Percentiles rank a stretch among this genome's conserved stretches.
Evolutionary conservation across 2,888 invertebrate species (phyloP).

Genomic region (Hirudinaria manillensis): DNA sequence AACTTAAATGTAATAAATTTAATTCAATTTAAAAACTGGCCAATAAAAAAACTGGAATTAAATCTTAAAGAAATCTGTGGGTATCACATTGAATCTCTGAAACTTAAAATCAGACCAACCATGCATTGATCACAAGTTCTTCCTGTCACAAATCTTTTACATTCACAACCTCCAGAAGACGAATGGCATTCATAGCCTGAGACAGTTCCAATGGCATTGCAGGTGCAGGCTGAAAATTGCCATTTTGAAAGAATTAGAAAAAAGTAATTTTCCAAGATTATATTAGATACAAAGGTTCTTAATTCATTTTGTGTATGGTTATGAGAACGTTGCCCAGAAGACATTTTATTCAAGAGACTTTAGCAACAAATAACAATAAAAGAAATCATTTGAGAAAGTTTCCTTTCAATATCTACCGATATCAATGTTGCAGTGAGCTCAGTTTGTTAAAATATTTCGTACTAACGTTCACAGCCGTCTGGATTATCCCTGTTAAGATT

Average conservation of each 20-base stretch:
- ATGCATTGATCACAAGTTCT: slow-evolving; percentile 90
- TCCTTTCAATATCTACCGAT: no score
- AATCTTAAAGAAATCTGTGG: no score
- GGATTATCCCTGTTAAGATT: slow-evolving; percentile 61
- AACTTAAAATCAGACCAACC: slow-evolving; percentile 45
- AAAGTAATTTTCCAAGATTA: no score
- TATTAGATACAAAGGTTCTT: no score
- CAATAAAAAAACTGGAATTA: neutral
- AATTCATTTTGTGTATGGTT: no score
- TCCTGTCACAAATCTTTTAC: slow-evolving; percentile 89
- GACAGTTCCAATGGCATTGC: slow-evolving; percentile 79
- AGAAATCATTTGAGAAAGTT: no score
- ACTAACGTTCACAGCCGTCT: slow-evolving; percentile 68
- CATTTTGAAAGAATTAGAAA: slow-evolving; percentile 3
- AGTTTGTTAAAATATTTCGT: neutral
- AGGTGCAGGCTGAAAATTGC: slow-evolving; percentile 68
- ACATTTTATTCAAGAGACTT: no score
- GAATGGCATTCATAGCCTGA: slow-evolving; percentile 88
- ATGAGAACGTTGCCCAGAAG: no score
- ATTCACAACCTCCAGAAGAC: slow-evolving; percentile 81
- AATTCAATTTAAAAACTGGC: neutral
- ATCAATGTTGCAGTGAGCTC: no score
- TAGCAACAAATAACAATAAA: no score
- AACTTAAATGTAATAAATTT: neutral
- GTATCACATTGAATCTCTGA: neutral